Evolutionary conservation across 2,113 vertebrate genomes (phyloP).

Genomic region (Dascyllus trimaculatus): DNA sequence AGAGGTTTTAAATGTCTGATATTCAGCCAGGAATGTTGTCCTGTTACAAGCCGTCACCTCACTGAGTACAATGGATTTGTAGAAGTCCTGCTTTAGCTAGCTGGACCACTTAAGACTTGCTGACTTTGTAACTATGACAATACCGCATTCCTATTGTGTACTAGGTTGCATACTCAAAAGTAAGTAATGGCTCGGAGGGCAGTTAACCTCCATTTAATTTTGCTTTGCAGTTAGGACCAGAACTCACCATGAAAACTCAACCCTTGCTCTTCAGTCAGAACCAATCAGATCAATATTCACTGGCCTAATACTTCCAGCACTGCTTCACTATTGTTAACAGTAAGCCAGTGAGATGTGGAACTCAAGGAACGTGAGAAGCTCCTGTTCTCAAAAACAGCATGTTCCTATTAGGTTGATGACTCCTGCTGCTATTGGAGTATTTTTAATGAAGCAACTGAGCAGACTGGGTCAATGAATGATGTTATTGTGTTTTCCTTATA

Average conservation of each 20-base stretch:
- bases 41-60: neutral
- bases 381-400: conserved; percentile 15
- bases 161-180: neutral
- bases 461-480: neutral
- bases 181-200: neutral
- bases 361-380: neutral
- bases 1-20: neutral
- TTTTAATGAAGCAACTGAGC: conserved; percentile 32
- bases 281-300: no score
- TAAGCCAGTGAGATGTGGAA: neutral
- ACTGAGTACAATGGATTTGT: no score
- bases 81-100: neutral
- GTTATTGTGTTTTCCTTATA: neutral
- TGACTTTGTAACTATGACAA: neutral
- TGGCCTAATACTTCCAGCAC: neutral
- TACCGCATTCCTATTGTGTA: neutral
- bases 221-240: neutral
- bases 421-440: conserved; percentile 30
- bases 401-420: conserved; percentile 3
- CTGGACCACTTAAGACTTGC: no score
- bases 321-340: neutral
- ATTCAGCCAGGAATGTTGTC: neutral
- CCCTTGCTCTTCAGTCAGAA: no score
- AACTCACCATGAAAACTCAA: neutral
- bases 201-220: neutral